These are phyloP conservation scores for Galeopsomyia nigrocyanea DNA, from an alignment of 2,888 invertebrate species.

Conservation along the genomic window DNA sequence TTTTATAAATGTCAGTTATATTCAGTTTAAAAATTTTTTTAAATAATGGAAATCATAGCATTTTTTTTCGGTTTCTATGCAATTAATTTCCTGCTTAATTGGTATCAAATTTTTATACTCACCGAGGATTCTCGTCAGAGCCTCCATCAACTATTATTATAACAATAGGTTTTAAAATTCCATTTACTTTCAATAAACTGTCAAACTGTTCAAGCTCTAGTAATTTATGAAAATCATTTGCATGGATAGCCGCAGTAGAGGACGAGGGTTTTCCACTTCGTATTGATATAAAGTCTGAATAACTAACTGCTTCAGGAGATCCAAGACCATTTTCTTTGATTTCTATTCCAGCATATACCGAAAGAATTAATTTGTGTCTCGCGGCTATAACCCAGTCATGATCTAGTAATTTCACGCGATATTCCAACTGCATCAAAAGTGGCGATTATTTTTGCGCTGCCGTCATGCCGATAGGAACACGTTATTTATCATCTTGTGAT, in stretches of 20 bases:
- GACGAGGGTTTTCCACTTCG: conserved; percentile 55
- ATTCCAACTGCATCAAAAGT: conserved; percentile 57
- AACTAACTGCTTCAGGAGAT: conserved; percentile 58
- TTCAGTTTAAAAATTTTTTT: neutral
- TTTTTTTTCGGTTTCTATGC: neutral
- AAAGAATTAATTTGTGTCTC: conserved; percentile 59
- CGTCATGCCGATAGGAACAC: conserved; percentile 61
- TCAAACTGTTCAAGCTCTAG: conserved; percentile 39
- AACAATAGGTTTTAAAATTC: conserved; percentile 24
- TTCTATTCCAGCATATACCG: conserved; percentile 57
- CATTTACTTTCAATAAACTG: neutral
- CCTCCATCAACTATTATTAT: conserved; percentile 20
- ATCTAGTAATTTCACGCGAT: conserved; percentile 55
- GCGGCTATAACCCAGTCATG: conserved; percentile 59
- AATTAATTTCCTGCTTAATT: neutral
- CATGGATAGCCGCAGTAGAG: conserved; percentile 56
- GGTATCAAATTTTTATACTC: neutral
- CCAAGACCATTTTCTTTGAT: conserved; percentile 54
- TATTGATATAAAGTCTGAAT: conserved; percentile 64
- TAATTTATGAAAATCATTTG: conserved; percentile 20
- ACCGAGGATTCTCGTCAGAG: conserved; percentile 22
- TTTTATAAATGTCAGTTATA: no score
- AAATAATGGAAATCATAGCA: neutral
- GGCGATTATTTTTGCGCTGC: conserved; percentile 65
- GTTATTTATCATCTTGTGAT: conserved; percentile 59